Conservation (phyloP, 2,113 vertebrate species). For the Smithornis capensis region DNA sequence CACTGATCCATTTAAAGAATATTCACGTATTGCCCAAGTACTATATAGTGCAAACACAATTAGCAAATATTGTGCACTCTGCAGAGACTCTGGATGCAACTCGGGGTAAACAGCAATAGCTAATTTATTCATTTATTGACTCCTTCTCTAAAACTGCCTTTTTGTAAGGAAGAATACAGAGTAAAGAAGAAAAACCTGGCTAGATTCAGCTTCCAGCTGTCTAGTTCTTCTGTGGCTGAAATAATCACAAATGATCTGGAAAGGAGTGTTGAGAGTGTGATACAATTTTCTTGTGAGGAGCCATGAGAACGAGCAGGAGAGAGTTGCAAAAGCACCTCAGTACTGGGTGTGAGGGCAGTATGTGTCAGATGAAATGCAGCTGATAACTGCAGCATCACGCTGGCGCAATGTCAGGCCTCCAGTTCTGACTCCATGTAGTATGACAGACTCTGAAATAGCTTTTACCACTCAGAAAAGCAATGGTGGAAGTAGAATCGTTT, state of each 20-base stretch:
- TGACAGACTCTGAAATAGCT: neutral
- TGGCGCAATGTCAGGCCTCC: neutral
- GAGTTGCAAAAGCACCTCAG: neutral
- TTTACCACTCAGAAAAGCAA: neutral
- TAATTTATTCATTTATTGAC: neutral
- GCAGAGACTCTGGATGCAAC: neutral
- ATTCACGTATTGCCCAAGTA: neutral
- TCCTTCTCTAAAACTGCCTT: neutral
- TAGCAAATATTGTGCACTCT: neutral
- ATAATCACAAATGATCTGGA: neutral
- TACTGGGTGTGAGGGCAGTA: neutral
- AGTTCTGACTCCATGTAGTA: neutral
- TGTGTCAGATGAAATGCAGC: neutral
- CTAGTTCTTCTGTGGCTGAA: neutral
- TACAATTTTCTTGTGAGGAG: neutral
- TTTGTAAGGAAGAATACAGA: neutral
- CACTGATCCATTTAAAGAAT: neutral
- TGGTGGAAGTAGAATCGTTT: neutral
- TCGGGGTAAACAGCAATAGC: neutral
- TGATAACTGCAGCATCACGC: neutral
- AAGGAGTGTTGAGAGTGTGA: neutral
- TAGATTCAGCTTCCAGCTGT: neutral
- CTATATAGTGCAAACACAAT: neutral
- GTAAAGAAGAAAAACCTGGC: neutral
- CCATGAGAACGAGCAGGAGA: neutral